Base-by-base conservation (phyloP, 2,888 invertebrate species). In the Himalopsyche tibetana region DNA sequence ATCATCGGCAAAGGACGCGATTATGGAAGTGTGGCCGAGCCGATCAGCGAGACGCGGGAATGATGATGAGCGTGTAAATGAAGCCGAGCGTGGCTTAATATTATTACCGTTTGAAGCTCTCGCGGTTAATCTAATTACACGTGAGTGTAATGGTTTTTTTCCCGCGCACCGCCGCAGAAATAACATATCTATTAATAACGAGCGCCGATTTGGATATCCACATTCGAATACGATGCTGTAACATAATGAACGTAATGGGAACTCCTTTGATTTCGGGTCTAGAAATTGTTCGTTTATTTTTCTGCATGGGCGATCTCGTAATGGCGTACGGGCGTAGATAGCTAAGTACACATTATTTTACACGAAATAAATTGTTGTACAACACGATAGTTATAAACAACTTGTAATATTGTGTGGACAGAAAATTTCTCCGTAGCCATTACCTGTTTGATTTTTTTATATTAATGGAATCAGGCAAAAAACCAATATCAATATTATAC, bases 1-100 rank as follows among this genome's bases (percentile, higher is more conserved):
- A 69, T 83, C 69, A 83, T 83, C 83, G 63, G 83, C 83, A 83
- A 83, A 83, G 69, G 83, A 42, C 55, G 45, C 51, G 51, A 80
- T 82, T 45, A 82, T 51, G 82, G 17, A 55, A 55, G 63, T 55
- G 40, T 40, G 82, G 36, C 82, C 36, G 74, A 74, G 36, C 55
- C 12, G 36, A 74, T 74, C 74, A 74, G 74, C 38, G 74, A 74
- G 74, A 74, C 36, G 74, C 74, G 74, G 74, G 12, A 74, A 74
- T 74, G 74, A 36, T 74, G 74, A 74, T 74, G 74, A 74, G 74
- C 74, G 74, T 84, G 80, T 80, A 80, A 84, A 81, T 80, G 84
- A 81, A 81, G 55, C 80, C 74, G 40, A 69, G 40, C 51, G 42
- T 80, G 38, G 28, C 28, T 74, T 74, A 74, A 74, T 74, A 42